Percentiles rank a stretch among this genome's conserved stretches.
Evolutionary conservation across 2,888 invertebrate genomes (phyloP).

Genomic region (Phorcus lineatus): DNA sequence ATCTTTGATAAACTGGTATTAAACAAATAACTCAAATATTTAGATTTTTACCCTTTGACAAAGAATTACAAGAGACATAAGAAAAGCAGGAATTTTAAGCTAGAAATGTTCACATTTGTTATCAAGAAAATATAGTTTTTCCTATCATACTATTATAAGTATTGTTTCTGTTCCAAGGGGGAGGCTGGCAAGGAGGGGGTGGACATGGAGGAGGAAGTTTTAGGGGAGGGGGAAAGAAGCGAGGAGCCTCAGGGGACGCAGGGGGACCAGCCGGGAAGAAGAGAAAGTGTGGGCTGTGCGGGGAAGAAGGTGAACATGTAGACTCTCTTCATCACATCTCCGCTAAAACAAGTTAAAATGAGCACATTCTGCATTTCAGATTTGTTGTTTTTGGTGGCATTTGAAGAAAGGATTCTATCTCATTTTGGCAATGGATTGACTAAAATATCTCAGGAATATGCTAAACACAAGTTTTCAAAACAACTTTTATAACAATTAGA

Average conservation of each 20-base stretch:
- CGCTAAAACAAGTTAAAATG: neutral
- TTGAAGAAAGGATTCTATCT: too few relatives aligned
- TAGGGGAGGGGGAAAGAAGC: conserved; percentile 21
- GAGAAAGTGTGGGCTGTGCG: conserved; percentile 78
- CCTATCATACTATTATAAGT: neutral
- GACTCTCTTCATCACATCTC: neutral
- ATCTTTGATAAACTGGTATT: too few relatives aligned
- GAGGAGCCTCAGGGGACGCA: conserved; percentile 1
- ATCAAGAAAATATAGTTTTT: too few relatives aligned
- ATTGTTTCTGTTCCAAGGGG: neutral
- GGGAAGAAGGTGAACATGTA: conserved; percentile 80
- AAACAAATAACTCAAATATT: too few relatives aligned
- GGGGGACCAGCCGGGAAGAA: conserved; percentile 51
- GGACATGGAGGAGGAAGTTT: conserved; percentile 36
- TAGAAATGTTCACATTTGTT: too few relatives aligned
- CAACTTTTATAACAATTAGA: too few relatives aligned
- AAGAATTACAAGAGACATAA: too few relatives aligned
- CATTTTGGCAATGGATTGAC: too few relatives aligned
- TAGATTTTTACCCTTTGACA: too few relatives aligned
- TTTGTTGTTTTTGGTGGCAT: neutral
- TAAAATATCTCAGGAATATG: too few relatives aligned
- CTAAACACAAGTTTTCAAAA: too few relatives aligned
- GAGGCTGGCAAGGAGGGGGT: conserved; percentile 34
- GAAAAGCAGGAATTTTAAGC: too few relatives aligned
- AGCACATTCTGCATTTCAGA: neutral